phyloP scores from a whole-genome alignment of 2,888 invertebrate species.

The Sinopyrophorus schimmeli region DNA sequence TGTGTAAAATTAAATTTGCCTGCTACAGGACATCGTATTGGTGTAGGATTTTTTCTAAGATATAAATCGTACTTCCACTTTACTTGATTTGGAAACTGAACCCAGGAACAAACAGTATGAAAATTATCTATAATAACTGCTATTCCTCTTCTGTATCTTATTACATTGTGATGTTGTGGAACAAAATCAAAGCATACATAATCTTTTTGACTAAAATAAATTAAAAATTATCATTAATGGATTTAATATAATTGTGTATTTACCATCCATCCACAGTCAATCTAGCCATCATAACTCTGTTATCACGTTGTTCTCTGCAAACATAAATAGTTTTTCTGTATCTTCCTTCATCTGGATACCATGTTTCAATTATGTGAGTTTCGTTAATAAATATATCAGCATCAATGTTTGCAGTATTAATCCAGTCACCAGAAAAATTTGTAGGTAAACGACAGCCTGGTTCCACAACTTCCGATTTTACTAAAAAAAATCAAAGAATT shows the following conservation, averaged over 20 bases:
- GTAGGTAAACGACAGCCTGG: conserved; percentile 91
- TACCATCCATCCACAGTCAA: conserved; percentile 94
- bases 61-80: conserved; percentile 88
- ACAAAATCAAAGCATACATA: conserved; percentile 97
- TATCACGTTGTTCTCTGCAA: conserved; percentile 90
- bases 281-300: conserved; percentile 93
- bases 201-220: conserved; percentile 98
- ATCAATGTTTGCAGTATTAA: conserved; percentile 96
- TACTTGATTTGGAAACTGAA: conserved; percentile 82
- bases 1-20: conserved; percentile 96
- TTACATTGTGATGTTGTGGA: conserved; percentile 93
- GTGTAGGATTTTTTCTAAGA: conserved; percentile 83
- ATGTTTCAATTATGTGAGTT: conserved; percentile 95
- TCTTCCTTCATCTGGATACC: conserved; percentile 89
- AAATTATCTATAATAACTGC: conserved; percentile 90
- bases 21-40: conserved; percentile 93
- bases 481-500: conserved; percentile 38
- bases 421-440: conserved; percentile 94
- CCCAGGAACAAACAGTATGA: conserved; percentile 93
- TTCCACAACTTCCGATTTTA: conserved; percentile 84
- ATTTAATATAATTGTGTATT: too few species aligned
- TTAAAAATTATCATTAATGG: too few species aligned
- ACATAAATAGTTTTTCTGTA: conserved; percentile 89
- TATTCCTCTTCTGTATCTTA: conserved; percentile 84
- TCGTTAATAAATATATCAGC: conserved; percentile 93